Percentiles rank a stretch among this genome's conserved stretches.
Evolutionary conservation across 1,140 invertebrate species (phyloP).

Genomic region (Chlorops oryzae): DNA sequence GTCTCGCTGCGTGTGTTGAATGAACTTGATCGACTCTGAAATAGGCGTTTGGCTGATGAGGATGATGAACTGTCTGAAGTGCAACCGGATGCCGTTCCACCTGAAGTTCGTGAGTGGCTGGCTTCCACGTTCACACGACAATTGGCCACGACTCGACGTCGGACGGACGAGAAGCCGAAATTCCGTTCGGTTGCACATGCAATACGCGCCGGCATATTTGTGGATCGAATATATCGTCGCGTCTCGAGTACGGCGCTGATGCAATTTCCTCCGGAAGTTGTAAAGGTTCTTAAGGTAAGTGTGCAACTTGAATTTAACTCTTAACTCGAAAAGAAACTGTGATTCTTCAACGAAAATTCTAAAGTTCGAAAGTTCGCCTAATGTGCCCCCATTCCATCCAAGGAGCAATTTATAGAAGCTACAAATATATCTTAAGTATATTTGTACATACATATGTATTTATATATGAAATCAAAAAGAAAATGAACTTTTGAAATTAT

Average conservation of each 20-base stretch:
- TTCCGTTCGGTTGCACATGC: constrained; percentile 96
- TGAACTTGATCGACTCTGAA: constrained; percentile 11
- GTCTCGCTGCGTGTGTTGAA: no score
- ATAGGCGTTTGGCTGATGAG: constrained; percentile 72
- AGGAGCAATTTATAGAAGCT: no score
- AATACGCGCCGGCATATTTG: constrained; percentile 94
- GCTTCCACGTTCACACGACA: constrained; percentile 96
- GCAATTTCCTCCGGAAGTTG: constrained; percentile 85
- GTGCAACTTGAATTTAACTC: background rate
- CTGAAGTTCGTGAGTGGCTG: constrained; percentile 93
- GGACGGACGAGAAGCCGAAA: constrained; percentile 73
- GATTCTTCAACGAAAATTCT: background rate
- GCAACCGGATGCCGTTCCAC: constrained; percentile 91
- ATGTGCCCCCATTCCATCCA: no score
- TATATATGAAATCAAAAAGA: no score
- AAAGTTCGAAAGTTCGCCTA: background rate
- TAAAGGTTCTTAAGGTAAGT: constrained; percentile 79
- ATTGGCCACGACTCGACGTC: constrained; percentile 65
- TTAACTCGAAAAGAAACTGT: background rate
- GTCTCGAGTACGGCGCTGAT: constrained; percentile 78
- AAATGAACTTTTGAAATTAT: no score
- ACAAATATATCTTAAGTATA: no score
- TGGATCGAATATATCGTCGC: constrained; percentile 89
- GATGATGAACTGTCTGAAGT: constrained; percentile 93
- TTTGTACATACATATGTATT: no score